phyloP scores from a whole-genome alignment of 1,140 invertebrate species.

The Bombus sibiricus region DNA sequence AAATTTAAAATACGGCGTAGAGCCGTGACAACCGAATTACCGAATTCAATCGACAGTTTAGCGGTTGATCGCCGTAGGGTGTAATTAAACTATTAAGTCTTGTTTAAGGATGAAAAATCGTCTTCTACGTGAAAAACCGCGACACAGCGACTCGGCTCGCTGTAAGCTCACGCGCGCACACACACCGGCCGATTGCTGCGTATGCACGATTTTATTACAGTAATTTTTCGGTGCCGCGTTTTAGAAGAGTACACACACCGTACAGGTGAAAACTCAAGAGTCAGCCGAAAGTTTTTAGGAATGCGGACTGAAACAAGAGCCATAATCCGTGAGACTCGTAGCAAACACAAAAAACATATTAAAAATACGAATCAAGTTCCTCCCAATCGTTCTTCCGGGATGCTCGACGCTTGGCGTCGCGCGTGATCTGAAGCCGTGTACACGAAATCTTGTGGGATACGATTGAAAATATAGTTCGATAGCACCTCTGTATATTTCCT shows the following conservation, averaged over 20 bases:
- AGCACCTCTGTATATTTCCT: background rate
- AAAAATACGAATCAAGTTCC: constrained; percentile 34
- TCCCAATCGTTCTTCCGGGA: constrained; percentile 22
- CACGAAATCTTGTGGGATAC: background rate
- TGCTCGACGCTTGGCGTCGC: constrained; percentile 3
- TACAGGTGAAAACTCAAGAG: background rate
- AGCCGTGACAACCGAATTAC: constrained; percentile 42
- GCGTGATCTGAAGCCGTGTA: background rate
- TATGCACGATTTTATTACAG: constrained; percentile 41
- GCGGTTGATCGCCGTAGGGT: constrained; percentile 36
- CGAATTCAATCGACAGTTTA: constrained; percentile 39
- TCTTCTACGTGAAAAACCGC: constrained; percentile 33
- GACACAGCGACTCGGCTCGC: background rate
- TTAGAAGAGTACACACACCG: no score
- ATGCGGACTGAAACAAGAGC: background rate
- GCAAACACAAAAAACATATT: background rate
- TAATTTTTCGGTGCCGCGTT: constrained; percentile 22
- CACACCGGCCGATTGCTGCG: constrained; percentile 19
- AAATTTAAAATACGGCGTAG: background rate
- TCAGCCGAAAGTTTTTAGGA: background rate
- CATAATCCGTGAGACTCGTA: background rate
- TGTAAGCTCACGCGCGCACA: background rate
- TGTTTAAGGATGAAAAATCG: constrained; percentile 36
- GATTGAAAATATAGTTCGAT: constrained; percentile 8
- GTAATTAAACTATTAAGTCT: constrained; percentile 41